Conservation (phyloP, 2,797 vertebrate species). For the Tympanoctomys barrerae region DNA sequence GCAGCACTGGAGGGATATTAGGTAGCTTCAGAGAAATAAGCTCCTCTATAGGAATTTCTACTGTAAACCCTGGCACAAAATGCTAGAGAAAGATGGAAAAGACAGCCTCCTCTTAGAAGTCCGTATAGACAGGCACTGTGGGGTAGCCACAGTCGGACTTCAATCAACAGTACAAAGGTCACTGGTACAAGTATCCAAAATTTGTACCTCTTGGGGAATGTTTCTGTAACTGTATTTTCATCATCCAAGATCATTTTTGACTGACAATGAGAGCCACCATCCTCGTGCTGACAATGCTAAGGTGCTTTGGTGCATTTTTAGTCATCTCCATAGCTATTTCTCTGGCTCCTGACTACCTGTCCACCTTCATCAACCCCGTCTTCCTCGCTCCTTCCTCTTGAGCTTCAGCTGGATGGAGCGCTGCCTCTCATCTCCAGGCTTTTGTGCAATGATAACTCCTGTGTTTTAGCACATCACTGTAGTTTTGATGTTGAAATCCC, state of each 20-base stretch:
- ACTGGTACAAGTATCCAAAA: slow-evolving; percentile 25
- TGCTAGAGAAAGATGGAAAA: not conserved
- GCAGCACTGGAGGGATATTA: not conserved
- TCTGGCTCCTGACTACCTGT: not conserved
- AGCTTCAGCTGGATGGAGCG: not conserved
- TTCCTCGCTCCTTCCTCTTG: not conserved
- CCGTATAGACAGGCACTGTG: not conserved
- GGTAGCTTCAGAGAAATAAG: not conserved
- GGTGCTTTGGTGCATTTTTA: not conserved
- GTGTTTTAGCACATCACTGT: no score
- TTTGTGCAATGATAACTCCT: not conserved
- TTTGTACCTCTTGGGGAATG: not conserved
- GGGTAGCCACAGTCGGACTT: not conserved
- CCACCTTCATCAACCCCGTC: no score
- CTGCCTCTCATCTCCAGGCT: not conserved
- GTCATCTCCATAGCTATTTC: not conserved
- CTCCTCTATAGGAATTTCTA: not conserved
- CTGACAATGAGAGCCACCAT: not conserved
- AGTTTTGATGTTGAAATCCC: not conserved
- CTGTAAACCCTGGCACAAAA: not conserved
- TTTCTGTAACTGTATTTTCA: slow-evolving; percentile 37
- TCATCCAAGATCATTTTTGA: slow-evolving; percentile 9
- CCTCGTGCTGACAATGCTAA: not conserved
- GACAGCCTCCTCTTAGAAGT: not conserved
- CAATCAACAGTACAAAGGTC: not conserved